Conservation (phyloP, 2,888 invertebrate species). For the Eupithecia subumbrata region DNA sequence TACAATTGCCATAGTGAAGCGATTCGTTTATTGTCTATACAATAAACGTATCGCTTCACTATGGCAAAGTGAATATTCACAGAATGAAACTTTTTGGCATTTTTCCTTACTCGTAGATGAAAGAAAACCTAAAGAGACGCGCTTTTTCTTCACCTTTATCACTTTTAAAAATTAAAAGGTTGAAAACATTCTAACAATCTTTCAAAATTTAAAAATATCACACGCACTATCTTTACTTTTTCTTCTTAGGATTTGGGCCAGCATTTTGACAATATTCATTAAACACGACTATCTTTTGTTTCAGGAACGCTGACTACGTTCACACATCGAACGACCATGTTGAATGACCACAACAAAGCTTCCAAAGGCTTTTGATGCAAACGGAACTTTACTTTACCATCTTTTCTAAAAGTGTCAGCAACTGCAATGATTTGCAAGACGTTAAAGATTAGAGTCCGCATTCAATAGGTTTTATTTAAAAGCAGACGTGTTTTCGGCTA, state of each 20-base stretch:
- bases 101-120: too few species aligned
- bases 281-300: slow-evolving; percentile 19
- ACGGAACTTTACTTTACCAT: slow-evolving; percentile 24
- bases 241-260: background rate
- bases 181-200: too few species aligned
- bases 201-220: too few species aligned
- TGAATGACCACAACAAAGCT: background rate
- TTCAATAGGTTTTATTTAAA: slow-evolving; percentile 35
- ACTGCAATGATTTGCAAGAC: slow-evolving; percentile 46
- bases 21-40: too few species aligned
- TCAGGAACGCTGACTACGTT: slow-evolving; percentile 20
- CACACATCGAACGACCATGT: background rate
- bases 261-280: background rate
- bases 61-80: too few species aligned
- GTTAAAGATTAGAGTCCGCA: background rate
- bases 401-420: slow-evolving; percentile 50
- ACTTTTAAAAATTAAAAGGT: too few species aligned
- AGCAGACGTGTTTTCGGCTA: slow-evolving; percentile 65
- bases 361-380: background rate
- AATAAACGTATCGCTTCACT: too few species aligned
- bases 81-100: too few species aligned
- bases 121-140: too few species aligned
- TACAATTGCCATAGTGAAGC: too few species aligned
- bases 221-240: too few species aligned
- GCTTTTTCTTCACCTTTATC: too few species aligned